phyloP scores from a whole-genome alignment of 1,140 invertebrate genomes.

The Lanistes nyassanus region DNA sequence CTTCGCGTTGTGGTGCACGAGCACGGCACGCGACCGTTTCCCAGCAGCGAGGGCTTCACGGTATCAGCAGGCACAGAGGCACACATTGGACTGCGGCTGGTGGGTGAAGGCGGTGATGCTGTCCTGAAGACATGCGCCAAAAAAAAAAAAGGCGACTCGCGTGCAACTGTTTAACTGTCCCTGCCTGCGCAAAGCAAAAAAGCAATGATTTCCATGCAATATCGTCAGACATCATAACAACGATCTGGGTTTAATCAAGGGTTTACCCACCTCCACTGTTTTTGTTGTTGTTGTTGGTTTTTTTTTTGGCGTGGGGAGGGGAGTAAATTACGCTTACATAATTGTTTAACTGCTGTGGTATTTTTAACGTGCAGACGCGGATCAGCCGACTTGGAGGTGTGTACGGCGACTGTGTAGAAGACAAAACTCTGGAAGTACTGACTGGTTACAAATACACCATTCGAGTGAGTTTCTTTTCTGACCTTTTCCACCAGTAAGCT shows the following conservation, averaged over 20 bases:
- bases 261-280: too few species aligned
- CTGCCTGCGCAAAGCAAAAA: too few species aligned
- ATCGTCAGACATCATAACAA: too few species aligned
- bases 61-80: conserved; percentile 18
- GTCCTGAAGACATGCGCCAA: too few species aligned
- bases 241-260: too few species aligned
- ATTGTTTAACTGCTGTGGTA: background rate
- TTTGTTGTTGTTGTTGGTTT: background rate
- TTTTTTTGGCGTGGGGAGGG: background rate
- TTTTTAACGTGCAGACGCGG: background rate
- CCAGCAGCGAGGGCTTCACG: conserved; percentile 23
- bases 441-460: background rate
- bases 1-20: conserved; percentile 28
- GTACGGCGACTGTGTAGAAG: background rate
- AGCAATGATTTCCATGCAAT: too few species aligned
- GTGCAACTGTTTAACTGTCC: too few species aligned
- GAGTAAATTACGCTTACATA: background rate
- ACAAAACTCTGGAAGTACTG: background rate
- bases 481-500: too few species aligned
- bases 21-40: conserved; percentile 21
- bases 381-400: background rate
- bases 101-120: too few species aligned
- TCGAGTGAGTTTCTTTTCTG: background rate
- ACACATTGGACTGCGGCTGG: conserved; percentile 18
- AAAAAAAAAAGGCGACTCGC: too few species aligned